A percentile compares a stretch with the other conserved stretches of the same genome.
Conservation (phyloP, 2,888 invertebrate genomes). For the Coremacera marginata region DNA sequence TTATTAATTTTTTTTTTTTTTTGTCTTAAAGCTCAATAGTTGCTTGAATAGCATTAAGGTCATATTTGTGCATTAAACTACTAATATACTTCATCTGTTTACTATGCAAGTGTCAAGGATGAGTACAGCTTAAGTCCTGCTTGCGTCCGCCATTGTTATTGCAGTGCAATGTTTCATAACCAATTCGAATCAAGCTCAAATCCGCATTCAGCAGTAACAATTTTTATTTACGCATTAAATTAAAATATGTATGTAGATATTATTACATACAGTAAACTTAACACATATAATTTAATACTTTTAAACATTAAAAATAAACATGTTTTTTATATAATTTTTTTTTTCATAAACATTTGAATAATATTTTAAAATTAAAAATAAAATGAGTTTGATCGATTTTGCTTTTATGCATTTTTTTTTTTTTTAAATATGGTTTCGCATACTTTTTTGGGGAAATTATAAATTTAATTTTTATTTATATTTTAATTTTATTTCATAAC, state of each 20-base stretch:
- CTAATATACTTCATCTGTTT: no score
- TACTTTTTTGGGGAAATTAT: neutral
- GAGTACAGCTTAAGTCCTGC: no score
- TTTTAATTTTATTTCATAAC: neutral
- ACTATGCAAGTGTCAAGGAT: no score
- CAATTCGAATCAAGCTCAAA: neutral
- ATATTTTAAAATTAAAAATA: neutral
- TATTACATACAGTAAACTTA: conserved; percentile 31
- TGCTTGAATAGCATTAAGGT: no score
- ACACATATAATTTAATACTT: conserved; percentile 30
- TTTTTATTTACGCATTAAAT: conserved; percentile 26
- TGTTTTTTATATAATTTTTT: neutral
- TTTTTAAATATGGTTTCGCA: neutral
- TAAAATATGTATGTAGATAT: conserved; percentile 21
- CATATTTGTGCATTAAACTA: no score
- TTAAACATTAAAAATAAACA: conserved; percentile 32
- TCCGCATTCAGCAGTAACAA: conserved; percentile 17
- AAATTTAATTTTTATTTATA: neutral
- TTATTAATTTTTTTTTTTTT: no score
- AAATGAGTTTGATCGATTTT: conserved; percentile 1
- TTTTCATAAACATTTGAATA: neutral
- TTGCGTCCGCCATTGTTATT: no score
- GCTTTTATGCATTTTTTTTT: conserved; percentile 1
- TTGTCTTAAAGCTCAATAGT: no score
- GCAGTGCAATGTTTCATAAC: no score